Conservation (phyloP, 1,140 invertebrate species). For the Rhizoglyphus robini region DNA sequence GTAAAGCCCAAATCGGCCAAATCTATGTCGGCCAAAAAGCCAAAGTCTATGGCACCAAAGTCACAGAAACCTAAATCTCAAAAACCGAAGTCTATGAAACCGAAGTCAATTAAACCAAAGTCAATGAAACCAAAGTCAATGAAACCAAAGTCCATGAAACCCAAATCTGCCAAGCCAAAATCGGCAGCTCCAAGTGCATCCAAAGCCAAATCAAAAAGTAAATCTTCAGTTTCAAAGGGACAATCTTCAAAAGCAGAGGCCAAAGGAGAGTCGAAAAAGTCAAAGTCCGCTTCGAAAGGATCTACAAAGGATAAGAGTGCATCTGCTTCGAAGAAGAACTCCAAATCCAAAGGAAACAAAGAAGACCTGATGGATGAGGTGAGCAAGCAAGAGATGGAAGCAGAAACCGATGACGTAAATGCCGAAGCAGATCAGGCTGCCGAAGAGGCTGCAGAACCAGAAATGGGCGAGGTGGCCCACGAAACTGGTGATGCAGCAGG, state of each 20-base stretch:
- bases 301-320: not conserved
- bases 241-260: not conserved
- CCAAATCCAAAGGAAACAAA: not conserved
- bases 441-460: constrained; percentile 8
- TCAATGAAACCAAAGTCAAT: not conserved
- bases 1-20: not conserved
- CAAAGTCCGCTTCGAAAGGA: not conserved
- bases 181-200: constrained; percentile 93
- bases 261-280: not conserved
- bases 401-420: not conserved
- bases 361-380: not conserved
- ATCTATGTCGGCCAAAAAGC: not conserved
- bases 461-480: constrained; percentile 1
- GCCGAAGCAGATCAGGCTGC: not conserved
- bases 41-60: not conserved
- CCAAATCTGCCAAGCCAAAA: constrained; percentile 61
- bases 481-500: not conserved
- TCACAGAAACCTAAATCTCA: constrained; percentile 85
- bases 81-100: constrained; percentile 42
- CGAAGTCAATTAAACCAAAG: not conserved
- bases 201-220: not conserved
- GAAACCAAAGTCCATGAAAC: not conserved
- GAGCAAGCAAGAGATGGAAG: not conserved
- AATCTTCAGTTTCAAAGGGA: not conserved
- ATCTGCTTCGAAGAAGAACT: not conserved